Conservation (phyloP, 2,113 vertebrate species). For the Puma concolor region DNA sequence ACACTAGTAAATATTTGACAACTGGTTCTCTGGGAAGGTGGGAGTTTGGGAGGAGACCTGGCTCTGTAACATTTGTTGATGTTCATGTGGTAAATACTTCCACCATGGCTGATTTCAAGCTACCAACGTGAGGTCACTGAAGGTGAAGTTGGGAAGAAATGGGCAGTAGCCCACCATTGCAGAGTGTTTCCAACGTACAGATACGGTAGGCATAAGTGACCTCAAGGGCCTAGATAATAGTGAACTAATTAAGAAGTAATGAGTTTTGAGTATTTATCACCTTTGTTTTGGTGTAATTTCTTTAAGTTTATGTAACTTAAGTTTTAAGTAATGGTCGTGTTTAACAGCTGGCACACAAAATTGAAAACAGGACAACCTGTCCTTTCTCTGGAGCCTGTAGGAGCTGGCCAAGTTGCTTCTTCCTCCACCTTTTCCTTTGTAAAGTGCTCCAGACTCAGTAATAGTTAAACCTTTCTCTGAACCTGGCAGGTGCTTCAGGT, state of each 20-base stretch:
- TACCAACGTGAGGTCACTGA: not conserved
- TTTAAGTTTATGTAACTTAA: slow-evolving; percentile 5
- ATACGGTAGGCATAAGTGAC: not conserved
- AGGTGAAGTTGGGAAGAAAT: not conserved
- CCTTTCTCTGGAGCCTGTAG: not conserved
- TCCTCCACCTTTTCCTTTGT: not conserved
- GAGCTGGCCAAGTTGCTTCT: not conserved
- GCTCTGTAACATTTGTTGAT: not conserved
- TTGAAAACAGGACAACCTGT: not conserved
- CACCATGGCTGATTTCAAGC: not conserved
- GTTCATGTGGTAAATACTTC: not conserved
- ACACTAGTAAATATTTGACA: not conserved
- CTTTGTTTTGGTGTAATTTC: slow-evolving; percentile 24
- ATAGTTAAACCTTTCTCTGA: not conserved
- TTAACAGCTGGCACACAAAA: slow-evolving; percentile 1
- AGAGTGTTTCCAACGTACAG: not conserved
- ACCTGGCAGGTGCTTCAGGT: not conserved
- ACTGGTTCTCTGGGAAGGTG: not conserved
- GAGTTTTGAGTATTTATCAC: not conserved
- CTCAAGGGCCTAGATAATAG: not conserved
- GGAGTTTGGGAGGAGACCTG: not conserved
- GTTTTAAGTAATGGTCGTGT: not conserved
- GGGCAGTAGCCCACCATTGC: not conserved
- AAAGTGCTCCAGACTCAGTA: not conserved
- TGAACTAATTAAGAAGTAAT: not conserved